phyloP scores from a whole-genome alignment of 2,888 invertebrate genomes.

The Nemotelus pantherinus region DNA sequence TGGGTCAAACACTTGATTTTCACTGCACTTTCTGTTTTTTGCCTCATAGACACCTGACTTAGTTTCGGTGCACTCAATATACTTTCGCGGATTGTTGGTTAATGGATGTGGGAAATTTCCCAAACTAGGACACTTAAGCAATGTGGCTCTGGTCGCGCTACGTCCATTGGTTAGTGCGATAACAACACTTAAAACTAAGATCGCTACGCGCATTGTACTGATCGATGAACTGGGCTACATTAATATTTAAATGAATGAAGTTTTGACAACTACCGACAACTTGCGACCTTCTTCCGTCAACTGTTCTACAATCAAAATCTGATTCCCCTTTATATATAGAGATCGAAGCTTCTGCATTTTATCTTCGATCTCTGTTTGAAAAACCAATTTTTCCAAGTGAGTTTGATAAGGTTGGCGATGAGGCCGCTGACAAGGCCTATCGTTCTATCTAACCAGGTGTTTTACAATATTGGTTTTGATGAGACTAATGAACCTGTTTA shows the following conservation, averaged over 20 bases:
- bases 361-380: conserved; percentile 20
- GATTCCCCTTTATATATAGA: conserved; percentile 41
- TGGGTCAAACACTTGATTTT: conserved; percentile 40
- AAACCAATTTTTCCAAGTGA: conserved; percentile 41
- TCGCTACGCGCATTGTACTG: conserved; percentile 6
- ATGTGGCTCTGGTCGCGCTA: not conserved
- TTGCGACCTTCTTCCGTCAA: conserved; percentile 17
- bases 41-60: conserved; percentile 13
- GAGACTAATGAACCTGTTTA: conserved; percentile 21
- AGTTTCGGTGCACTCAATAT: conserved; percentile 15
- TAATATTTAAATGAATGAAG: not conserved
- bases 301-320: conserved; percentile 20
- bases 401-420: conserved; percentile 34
- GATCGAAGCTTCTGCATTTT: not conserved
- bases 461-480: conserved; percentile 15
- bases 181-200: conserved; percentile 35
- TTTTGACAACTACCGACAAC: conserved; percentile 17
- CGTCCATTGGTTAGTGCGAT: conserved; percentile 35
- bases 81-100: conserved; percentile 20
- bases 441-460: conserved; percentile 21
- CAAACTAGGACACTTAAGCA: conserved; percentile 22
- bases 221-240: conserved; percentile 16
- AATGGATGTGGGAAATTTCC: conserved; percentile 36
- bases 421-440: conserved; percentile 14
- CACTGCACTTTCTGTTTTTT: conserved; percentile 1